phyloP scores from a whole-genome alignment of 2,888 invertebrate genomes.

The Pseudoips prasinana region DNA sequence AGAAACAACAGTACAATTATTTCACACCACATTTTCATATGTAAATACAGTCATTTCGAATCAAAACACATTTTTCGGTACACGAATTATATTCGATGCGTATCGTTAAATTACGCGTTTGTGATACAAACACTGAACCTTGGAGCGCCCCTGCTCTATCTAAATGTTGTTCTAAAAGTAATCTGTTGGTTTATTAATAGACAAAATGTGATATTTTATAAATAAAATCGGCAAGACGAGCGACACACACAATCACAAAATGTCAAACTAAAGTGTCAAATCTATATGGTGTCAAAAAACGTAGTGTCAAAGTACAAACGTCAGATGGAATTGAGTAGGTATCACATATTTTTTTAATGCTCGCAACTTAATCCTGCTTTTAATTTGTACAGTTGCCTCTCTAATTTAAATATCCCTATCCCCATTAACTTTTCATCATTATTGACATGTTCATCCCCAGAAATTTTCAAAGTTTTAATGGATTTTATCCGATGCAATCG shows the following conservation, averaged over 20 bases:
- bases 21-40: slow-evolving; percentile 29
- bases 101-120: slow-evolving; percentile 41
- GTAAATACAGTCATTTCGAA: slow-evolving; percentile 33
- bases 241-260: slow-evolving; percentile 28
- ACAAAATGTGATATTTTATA: slow-evolving; percentile 64
- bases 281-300: too few species aligned
- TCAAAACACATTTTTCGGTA: slow-evolving; percentile 45
- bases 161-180: slow-evolving; percentile 63
- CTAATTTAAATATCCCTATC: too few species aligned
- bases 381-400: too few species aligned
- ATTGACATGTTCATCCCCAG: too few species aligned
- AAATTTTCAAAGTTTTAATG: too few species aligned
- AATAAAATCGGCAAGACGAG: slow-evolving; percentile 52
- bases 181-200: slow-evolving; percentile 68
- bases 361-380: too few species aligned
- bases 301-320: too few species aligned
- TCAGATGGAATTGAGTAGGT: too few species aligned
- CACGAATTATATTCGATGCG: slow-evolving; percentile 39
- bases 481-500: too few species aligned
- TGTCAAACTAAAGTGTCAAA: too few species aligned
- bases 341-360: too few species aligned
- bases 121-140: slow-evolving; percentile 56
- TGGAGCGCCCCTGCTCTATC: slow-evolving; percentile 49
- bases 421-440: too few species aligned
- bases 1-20: slow-evolving; percentile 13